Base-by-base conservation (phyloP, 2,797 vertebrate species). In the Anableps anableps region DNA sequence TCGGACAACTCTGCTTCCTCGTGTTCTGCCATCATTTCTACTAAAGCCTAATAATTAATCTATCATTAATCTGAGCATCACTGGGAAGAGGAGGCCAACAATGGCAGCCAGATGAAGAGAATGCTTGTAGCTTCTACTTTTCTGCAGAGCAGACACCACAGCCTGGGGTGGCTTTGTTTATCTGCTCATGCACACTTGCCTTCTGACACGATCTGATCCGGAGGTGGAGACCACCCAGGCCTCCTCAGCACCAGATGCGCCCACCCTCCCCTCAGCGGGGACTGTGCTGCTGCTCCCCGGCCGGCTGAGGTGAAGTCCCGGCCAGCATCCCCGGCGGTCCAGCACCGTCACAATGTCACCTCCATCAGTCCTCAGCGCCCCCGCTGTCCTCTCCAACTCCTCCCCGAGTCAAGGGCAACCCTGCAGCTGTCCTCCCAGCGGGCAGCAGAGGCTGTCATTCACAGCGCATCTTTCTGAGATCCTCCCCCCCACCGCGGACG, bases 11-110 rank as follows among this genome's bases (percentile, higher is more conserved):
- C 91, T 2, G 87, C 79, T 48, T 93, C 88, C 55, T 93, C 86
- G 74, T 87, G 91, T 74, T 94, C 90, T 0, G 95, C 94, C 96
- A 97, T 96, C 7, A 38, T 88, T 62, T 74, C 73, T 47, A 66
- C 87, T 58, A 45, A 79, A 48, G 19, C 26, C 36, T 31, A 38
- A 14, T 26, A 41, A 3, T n/a, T n/a, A n/a, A n/a, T n/a, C n/a
- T n/a, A n/a, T n/a, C n/a, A n/a, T n/a, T n/a, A n/a, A n/a, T n/a
- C n/a, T n/a, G n/a, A n/a, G n/a, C n/a, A n/a, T n/a, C n/a, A n/a
- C n/a, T n/a, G n/a, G n/a, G n/a, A n/a, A n/a, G n/a, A n/a, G n/a
- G n/a, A n/a, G n/a, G n/a, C n/a, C n/a, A n/a, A n/a, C n/a, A n/a
- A n/a, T n/a, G n/a, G n/a, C n/a, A n/a, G n/a, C n/a, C n/a, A n/a